Base-by-base conservation (phyloP, 2,113 vertebrate genomes). In the Myiagra hebetior region DNA sequence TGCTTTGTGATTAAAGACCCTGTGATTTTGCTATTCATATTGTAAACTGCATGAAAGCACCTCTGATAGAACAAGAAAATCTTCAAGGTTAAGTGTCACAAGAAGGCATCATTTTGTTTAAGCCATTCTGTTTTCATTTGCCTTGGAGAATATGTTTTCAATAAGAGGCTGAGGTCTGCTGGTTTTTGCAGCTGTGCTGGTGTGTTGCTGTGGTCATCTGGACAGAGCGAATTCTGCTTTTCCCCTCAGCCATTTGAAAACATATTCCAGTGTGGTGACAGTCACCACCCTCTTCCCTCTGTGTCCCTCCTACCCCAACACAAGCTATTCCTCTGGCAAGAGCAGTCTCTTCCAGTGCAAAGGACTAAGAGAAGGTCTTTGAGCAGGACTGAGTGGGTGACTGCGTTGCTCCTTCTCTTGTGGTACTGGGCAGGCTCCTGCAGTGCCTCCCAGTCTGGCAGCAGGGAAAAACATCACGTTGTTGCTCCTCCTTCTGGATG, bases 31-130 rank as follows among this genome's bases (percentile, higher is more conserved):
- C 59, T 85, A 27, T 62, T 85, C 18, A 9, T 65, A 22, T 77
- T 5, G 4, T 46, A 86, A 88, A 53, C 46, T 44, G 18, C 53
- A 33, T 39, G 37, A 64, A 92, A 90, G n/a, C 53, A 62, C 8
- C 50, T 75, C 47, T 85, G 73, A 49, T 16, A 42, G 60, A 86
- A 90, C 1, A 1, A 78, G 74, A 53, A 14, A 65, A 24, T 93
- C 39, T 87, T 92, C 64, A 85, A 82, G 60, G 74, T 78, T 78
- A 75, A 63, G 23, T 83, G 31, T 83, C 50, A 73, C 39, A 56
- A 74, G 62, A 77, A 7, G 7, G 46, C 3, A 44, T 80, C 1
- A 39, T 59, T 85, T 85, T 78, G 13, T 73, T 78, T 69, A 65
- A 92, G n/a, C 31, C 16, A n/a, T 88, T 91, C 37, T 69, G 31